Evolutionary conservation across 2,888 invertebrate genomes (phyloP).

Genomic region (Strigamia crassipes): DNA sequence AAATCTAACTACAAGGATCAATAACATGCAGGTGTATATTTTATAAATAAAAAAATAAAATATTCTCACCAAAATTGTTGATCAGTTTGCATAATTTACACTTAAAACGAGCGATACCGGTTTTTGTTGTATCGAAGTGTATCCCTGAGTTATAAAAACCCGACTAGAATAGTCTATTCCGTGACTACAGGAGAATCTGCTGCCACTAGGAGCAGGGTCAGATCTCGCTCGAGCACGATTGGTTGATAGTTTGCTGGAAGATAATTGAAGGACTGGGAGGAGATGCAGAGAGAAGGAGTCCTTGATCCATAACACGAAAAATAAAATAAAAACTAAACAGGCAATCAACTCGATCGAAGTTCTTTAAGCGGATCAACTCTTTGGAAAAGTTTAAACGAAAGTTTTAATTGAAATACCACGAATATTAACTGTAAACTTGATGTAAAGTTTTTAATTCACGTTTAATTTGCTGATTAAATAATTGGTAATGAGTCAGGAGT

Average conservation of each 20-base stretch:
- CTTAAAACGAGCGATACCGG: too few relatives aligned
- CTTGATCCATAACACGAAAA: conserved; percentile 13
- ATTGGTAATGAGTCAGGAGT: background rate
- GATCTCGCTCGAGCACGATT: background rate
- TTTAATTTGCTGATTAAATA: too few relatives aligned
- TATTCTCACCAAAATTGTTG: conserved; percentile 2
- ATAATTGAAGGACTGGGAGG: conserved; percentile 31
- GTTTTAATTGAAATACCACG: background rate
- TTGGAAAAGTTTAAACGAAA: background rate
- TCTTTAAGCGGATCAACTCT: background rate
- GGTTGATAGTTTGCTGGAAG: conserved; percentile 11
- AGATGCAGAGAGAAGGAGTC: background rate
- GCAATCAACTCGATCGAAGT: background rate
- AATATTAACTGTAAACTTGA: too few relatives aligned
- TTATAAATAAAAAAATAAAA: background rate
- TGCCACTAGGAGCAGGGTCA: conserved; percentile 6
- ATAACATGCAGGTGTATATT: background rate
- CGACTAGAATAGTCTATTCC: background rate
- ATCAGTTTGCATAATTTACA: background rate
- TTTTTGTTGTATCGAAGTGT: background rate
- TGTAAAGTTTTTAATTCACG: too few relatives aligned
- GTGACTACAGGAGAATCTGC: background rate
- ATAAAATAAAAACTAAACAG: background rate
- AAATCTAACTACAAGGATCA: background rate
- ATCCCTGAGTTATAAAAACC: background rate